Percentiles rank a stretch among this genome's conserved stretches.
Conservation (phyloP, 2,888 invertebrate species). For the Pandemis heparana region DNA sequence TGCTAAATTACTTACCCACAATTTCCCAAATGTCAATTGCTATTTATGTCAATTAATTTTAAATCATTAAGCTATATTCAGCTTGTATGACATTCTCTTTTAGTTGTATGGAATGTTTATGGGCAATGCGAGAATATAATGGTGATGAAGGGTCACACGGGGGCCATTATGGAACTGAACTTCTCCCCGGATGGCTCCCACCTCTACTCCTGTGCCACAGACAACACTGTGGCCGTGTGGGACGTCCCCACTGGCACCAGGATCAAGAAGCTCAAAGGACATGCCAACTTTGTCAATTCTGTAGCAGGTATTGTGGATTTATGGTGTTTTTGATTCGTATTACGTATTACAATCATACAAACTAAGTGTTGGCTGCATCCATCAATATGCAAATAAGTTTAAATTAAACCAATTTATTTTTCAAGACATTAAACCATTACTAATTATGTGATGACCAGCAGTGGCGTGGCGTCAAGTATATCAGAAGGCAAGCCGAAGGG, state of each 20-base stretch:
- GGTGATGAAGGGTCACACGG: constrained; percentile 97
- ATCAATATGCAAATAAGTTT: too few species aligned
- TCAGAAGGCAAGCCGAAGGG: too few species aligned
- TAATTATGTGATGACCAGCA: too few species aligned
- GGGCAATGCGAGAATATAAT: constrained; percentile 99
- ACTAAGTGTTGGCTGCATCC: too few species aligned
- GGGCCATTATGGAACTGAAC: constrained; percentile 97
- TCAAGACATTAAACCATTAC: too few species aligned
- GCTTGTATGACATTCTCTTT: constrained; percentile 50
- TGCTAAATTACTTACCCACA: too few species aligned
- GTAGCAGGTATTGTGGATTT: constrained; percentile 78
- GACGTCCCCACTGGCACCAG: constrained; percentile 95
- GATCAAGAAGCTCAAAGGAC: constrained; percentile 95
- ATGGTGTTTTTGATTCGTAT: neutral
- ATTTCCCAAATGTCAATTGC: too few species aligned
- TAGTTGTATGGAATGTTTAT: constrained; percentile 98
- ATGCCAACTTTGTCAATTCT: constrained; percentile 91
- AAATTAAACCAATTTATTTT: too few species aligned
- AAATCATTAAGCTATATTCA: too few species aligned
- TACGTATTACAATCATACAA: neutral
- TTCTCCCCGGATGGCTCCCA: constrained; percentile 94
- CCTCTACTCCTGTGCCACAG: constrained; percentile 96
- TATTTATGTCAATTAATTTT: too few species aligned
- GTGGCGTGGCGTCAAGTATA: too few species aligned
- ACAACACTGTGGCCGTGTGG: constrained; percentile 98